These are phyloP conservation scores for Ellobius talpinus DNA, from an alignment of 2,113 vertebrate genomes.

Conservation along the genomic window DNA sequence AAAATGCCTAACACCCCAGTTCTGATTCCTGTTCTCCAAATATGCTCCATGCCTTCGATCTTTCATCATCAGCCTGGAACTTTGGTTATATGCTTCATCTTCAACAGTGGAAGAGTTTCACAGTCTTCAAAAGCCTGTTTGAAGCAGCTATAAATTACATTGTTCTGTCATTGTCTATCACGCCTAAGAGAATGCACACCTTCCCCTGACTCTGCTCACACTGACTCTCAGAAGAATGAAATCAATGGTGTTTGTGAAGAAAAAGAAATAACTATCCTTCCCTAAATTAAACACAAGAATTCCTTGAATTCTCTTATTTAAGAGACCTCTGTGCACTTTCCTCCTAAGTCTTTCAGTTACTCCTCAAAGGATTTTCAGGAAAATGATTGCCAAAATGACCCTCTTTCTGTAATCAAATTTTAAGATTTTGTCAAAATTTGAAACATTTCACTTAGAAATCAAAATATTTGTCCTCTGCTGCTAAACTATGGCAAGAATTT, in stretches of 20 bases:
- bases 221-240: neutral
- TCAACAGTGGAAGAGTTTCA: slow-evolving; percentile 4
- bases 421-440: slow-evolving; percentile 26
- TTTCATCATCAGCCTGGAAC: slow-evolving; percentile 29
- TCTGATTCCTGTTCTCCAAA: neutral
- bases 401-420: slow-evolving; percentile 48
- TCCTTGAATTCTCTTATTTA: neutral
- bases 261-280: slow-evolving; percentile 10
- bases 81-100: neutral
- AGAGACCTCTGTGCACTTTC: neutral
- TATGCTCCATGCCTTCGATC: neutral
- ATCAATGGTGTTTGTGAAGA: slow-evolving; percentile 48
- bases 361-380: slow-evolving; percentile 2
- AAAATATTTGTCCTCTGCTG: slow-evolving; percentile 44
- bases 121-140: neutral
- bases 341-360: slow-evolving; percentile 10
- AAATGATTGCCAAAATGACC: slow-evolving; percentile 32
- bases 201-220: slow-evolving; percentile 7
- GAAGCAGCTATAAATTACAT: slow-evolving; percentile 25
- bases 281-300: neutral
- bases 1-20: neutral
- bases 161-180: neutral
- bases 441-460: slow-evolving; percentile 36
- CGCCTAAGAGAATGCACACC: neutral
- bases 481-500: neutral